These are phyloP conservation scores for Menidia beryllina DNA, from an alignment of 2,113 vertebrate species.

Conservation along the genomic window DNA sequence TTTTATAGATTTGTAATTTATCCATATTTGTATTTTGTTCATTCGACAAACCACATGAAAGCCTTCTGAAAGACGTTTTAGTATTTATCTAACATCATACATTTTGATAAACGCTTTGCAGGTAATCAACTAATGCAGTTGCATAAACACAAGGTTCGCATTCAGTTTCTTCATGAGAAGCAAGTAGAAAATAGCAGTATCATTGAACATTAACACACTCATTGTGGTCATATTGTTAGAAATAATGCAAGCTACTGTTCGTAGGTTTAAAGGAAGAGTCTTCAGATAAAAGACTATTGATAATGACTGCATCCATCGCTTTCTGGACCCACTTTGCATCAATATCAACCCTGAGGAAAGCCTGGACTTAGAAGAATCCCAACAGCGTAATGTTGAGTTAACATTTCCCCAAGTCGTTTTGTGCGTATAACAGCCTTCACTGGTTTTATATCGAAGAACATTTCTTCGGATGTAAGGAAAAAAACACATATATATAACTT, in stretches of 20 bases:
- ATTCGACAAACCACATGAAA: no score
- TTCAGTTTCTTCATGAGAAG: not conserved
- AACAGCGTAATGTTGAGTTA: conserved; percentile 7
- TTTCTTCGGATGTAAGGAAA: conserved; percentile 6
- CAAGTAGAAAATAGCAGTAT: conserved; percentile 9
- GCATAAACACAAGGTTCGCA: conserved; percentile 10
- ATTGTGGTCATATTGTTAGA: not conserved
- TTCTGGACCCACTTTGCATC: conserved; percentile 2
- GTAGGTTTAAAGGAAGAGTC: not conserved
- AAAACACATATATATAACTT: not conserved
- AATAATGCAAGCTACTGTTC: not conserved
- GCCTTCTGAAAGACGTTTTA: no score
- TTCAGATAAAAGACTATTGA: not conserved
- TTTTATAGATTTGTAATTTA: no score
- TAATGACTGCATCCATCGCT: not conserved
- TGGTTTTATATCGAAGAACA: conserved; percentile 6
- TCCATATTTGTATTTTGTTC: no score
- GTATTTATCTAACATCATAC: no score
- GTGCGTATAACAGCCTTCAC: conserved; percentile 68
- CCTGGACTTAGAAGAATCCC: not conserved
- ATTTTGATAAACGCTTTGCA: no score
- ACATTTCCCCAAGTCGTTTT: conserved; percentile 47
- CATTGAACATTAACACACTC: conserved; percentile 10
- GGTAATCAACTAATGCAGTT: conserved; percentile 5
- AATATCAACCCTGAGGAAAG: conserved; percentile 21